Evolutionary conservation across 30 jellyfish, hydroid and myxozoan genomes (phyloP).

Genomic region (Turritopsis dohrnii): DNA sequence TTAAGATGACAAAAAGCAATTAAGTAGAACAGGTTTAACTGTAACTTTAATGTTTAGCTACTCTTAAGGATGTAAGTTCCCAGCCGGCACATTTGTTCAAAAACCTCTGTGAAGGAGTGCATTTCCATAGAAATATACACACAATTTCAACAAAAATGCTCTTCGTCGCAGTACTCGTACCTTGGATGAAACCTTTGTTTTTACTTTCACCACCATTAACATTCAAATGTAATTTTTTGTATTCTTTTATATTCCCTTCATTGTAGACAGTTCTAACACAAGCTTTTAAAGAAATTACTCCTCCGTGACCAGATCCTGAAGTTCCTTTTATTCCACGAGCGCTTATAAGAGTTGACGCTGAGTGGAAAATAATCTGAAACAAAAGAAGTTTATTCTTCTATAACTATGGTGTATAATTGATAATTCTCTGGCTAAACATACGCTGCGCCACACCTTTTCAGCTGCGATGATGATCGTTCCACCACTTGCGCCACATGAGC

Average conservation of each 20-base stretch:
- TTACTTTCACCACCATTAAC: not conserved
- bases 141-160: not conserved
- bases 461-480: constrained; percentile 68
- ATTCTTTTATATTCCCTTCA: not conserved
- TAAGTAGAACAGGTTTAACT: no score
- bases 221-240: not conserved
- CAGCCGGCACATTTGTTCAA: no score
- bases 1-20: no score
- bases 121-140: no score
- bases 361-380: not conserved
- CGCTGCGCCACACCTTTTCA: constrained; percentile 28
- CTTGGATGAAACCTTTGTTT: not conserved
- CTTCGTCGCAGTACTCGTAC: not conserved
- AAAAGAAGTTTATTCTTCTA: no score
- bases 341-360: not conserved
- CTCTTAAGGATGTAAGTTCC: no score
- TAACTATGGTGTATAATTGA: no score
- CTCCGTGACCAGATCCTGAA: not conserved
- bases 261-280: not conserved
- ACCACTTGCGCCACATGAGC: constrained; percentile 70
- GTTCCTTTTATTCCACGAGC: constrained; percentile 8
- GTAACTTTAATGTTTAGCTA: no score
- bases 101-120: no score
- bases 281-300: not conserved
- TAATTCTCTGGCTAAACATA: no score